Percentiles rank a stretch among this genome's conserved stretches.
These are phyloP conservation scores for Araneus ventricosus DNA, from an alignment of 1,140 invertebrate genomes.

Conservation along the genomic window DNA sequence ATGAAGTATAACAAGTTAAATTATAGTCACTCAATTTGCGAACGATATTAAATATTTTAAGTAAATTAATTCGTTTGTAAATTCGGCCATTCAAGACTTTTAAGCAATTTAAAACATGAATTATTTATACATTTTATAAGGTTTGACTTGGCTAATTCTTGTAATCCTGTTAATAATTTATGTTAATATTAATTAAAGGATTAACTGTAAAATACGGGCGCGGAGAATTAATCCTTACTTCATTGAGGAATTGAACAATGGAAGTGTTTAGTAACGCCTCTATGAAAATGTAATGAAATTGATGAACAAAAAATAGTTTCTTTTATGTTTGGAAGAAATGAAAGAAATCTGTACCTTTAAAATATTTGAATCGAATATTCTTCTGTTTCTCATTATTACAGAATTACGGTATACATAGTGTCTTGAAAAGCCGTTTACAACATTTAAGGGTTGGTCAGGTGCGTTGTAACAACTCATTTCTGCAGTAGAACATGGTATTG, in stretches of 20 bases:
- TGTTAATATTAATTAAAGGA: background rate
- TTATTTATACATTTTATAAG: background rate
- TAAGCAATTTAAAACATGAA: background rate
- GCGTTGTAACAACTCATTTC: too few species aligned
- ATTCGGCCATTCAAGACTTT: background rate
- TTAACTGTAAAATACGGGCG: background rate
- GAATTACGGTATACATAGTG: too few species aligned
- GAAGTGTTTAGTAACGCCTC: background rate
- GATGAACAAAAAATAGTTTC: too few species aligned
- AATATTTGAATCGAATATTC: too few species aligned
- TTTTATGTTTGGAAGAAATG: too few species aligned
- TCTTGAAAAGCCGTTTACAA: too few species aligned
- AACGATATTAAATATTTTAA: background rate
- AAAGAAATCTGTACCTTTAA: too few species aligned
- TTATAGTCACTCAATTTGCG: background rate
- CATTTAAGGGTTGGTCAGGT: too few species aligned
- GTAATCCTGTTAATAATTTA: slow-evolving; percentile 1
- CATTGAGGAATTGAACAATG: background rate
- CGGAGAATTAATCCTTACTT: background rate
- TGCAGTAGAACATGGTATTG: too few species aligned
- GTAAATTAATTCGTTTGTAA: background rate
- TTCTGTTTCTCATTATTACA: too few species aligned
- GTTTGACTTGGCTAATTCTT: background rate
- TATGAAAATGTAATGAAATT: background rate
- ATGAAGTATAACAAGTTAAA: background rate